Evolutionary conservation across 2,113 vertebrate species (phyloP), one percentile per base, ranked within the genome.

Genomic region (Anseranas semipalmata): DNA sequence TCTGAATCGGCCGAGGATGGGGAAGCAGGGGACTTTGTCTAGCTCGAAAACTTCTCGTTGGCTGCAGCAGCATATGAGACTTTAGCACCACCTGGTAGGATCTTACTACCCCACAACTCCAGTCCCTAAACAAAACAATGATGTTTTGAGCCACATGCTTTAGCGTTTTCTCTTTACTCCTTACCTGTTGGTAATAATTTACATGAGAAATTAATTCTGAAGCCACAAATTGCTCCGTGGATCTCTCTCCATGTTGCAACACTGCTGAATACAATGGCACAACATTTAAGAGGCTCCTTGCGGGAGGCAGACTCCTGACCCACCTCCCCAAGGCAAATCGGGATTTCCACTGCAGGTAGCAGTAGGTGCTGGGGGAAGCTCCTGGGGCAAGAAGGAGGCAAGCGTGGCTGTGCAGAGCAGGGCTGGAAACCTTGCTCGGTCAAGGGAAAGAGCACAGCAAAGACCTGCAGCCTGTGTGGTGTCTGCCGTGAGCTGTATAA

Each of bases 361-460:
- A 60, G 10, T 6, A 48, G 0, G 0, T 39, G 63, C 13, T 27
- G 20, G 24, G 12, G 18, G 2, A 43, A 74, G 20, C 9, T 75
- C 17, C 19, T 10, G 27, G 30, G 25, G 30, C 8, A 90, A 67
- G 45, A 14, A 63, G 14, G 3, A 17, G 9, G 7, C 32, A 62
- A 63, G 10, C 12, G 27, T 1, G 16, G 43, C 24, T 33, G 20
- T 12, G 41, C 16, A 39, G 71, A 50, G 55, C 45, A 88, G 50
- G 41, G 76, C 59, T 92, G 50, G 62, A 83, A 79, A 35, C 8
- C 28, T 63, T 72, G 17, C 45, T 94, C 35, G 37, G 28, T 80
- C 53, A 56, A 53, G 8, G 15, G 10, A 71, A 7, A 9, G 30
- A 65, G 71, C 28, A n/a, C 28, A 85, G 52, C 37, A 60, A 72